A percentile compares a stretch with the other conserved stretches of the same genome.
Evolutionary conservation across 2,113 vertebrate species (phyloP).

Genomic region (Loxodonta africana): DNA sequence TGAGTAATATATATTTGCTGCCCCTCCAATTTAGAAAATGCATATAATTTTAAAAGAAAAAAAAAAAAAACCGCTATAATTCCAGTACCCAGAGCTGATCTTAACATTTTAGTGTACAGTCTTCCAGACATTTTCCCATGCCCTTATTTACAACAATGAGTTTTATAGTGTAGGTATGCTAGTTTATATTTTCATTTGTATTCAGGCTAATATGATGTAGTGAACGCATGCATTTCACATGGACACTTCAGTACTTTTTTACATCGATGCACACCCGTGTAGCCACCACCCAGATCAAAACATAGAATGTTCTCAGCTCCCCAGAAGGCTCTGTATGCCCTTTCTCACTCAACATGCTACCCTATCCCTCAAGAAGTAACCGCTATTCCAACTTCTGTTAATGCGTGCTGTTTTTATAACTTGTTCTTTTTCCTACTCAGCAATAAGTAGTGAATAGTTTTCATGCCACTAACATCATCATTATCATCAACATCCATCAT

Average conservation of each 20-base stretch:
- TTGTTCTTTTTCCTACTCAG: background rate
- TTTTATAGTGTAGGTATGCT: background rate
- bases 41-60: background rate
- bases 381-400: background rate
- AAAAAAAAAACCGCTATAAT: background rate
- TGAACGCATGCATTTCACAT: background rate
- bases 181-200: background rate
- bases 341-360: background rate
- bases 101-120: background rate
- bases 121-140: background rate
- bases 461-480: background rate
- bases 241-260: background rate
- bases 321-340: background rate
- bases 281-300: background rate
- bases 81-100: background rate
- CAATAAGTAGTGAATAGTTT: background rate
- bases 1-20: background rate
- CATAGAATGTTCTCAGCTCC: background rate
- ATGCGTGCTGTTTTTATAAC: background rate
- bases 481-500: background rate
- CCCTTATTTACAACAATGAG: background rate
- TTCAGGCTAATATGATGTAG: background rate
- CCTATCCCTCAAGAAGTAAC: background rate
- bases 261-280: accelerated
- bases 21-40: constrained; percentile 20